Percentiles rank a stretch among this genome's conserved stretches.
Conservation (phyloP, 2,113 vertebrate genomes). For the Festucalex cinctus region DNA sequence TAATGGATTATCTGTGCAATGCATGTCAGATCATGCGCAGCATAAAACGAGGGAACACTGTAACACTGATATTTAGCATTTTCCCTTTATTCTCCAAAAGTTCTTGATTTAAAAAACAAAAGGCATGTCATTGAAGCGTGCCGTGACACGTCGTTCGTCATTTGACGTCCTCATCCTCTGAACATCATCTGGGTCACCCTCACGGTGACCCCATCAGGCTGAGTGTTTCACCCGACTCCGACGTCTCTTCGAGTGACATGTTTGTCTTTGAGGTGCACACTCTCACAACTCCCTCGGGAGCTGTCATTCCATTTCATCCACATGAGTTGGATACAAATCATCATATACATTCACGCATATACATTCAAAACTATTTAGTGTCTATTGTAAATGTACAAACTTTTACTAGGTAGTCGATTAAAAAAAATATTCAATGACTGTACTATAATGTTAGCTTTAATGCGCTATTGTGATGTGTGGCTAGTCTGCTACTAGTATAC, state of each 20-base stretch:
- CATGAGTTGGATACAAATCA: background rate
- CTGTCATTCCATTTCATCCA: background rate
- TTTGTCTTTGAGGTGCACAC: background rate
- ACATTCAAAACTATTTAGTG: background rate
- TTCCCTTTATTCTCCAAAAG: too few species aligned
- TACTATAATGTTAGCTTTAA: too few species aligned
- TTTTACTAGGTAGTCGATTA: too few species aligned
- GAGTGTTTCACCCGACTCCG: constrained; percentile 5
- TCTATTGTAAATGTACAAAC: background rate
- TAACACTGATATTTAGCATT: background rate
- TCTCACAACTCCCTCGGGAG: background rate
- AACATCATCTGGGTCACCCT: constrained; percentile 16
- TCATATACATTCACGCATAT: background rate
- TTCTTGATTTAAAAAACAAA: background rate
- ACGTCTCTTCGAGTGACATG: background rate
- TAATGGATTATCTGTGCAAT: too few species aligned
- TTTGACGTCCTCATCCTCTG: constrained; percentile 16
- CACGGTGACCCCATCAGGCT: constrained; percentile 20
- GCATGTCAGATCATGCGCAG: too few species aligned
- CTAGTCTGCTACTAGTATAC: too few species aligned
- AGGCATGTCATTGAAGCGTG: constrained; percentile 2
- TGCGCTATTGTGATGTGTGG: too few species aligned
- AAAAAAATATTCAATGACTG: too few species aligned
- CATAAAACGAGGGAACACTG: too few species aligned
- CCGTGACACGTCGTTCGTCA: background rate